Evolutionary conservation across 2,113 vertebrate genomes (phyloP).

Genomic region (Sebastes schlegelii): DNA sequence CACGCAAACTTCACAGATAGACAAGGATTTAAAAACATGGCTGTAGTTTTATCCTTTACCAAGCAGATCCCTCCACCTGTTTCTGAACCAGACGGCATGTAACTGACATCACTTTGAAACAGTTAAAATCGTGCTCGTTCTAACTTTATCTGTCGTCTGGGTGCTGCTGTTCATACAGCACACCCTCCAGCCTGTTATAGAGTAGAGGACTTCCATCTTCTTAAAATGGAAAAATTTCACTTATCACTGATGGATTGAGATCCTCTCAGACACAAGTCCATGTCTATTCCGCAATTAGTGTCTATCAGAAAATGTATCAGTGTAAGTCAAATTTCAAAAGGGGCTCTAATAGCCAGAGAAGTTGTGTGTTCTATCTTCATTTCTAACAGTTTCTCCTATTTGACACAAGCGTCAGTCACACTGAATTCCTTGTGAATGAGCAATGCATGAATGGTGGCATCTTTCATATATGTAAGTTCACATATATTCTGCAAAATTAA

Average conservation of each 20-base stretch:
- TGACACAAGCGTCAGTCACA: not conserved
- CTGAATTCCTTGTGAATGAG: not conserved
- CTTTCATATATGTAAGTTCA: not conserved
- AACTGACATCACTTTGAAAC: not conserved
- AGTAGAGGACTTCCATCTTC: not conserved
- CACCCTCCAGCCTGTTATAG: not conserved
- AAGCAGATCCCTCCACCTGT: too few species aligned
- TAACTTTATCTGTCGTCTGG: not conserved
- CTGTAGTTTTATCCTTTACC: too few species aligned
- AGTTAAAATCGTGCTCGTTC: not conserved
- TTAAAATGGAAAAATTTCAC: not conserved
- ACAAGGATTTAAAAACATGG: too few species aligned
- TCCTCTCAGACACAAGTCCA: not conserved
- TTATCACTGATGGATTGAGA: not conserved
- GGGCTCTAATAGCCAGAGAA: not conserved
- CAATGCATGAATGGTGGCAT: not conserved
- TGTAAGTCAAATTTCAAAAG: not conserved
- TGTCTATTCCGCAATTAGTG: not conserved
- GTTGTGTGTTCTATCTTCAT: not conserved
- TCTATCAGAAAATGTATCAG: conserved; percentile 5
- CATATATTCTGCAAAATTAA: not conserved
- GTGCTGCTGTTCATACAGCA: not conserved
- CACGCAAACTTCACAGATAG: too few species aligned
- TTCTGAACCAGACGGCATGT: too few species aligned
- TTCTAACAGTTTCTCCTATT: not conserved